phyloP scores from a whole-genome alignment of 2,888 invertebrate species.

The Acrocera orbiculus region DNA sequence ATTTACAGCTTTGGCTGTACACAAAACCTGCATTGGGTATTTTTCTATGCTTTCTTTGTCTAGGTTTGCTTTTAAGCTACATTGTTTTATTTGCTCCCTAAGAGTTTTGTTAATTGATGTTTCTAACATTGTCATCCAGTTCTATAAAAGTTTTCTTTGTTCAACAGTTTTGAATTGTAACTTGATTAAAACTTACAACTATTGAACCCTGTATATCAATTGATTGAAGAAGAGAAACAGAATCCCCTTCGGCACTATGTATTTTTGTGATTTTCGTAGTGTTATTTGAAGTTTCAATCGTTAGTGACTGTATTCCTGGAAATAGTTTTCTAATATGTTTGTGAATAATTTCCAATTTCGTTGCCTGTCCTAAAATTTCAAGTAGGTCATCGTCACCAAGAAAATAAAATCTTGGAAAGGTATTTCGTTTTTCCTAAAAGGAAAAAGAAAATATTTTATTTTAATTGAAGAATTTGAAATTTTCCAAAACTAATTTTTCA shows the following conservation, averaged over 20 bases:
- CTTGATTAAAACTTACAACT: constrained; percentile 17
- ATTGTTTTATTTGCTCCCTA: constrained; percentile 42
- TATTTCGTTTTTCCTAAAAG: constrained; percentile 71
- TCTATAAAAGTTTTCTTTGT: constrained; percentile 14
- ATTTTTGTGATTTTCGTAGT: constrained; percentile 30
- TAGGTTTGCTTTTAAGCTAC: constrained; percentile 32
- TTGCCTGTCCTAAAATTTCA: constrained; percentile 85
- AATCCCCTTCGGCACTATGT: constrained; percentile 33
- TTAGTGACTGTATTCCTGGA: constrained; percentile 68
- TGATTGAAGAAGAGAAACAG: constrained; percentile 18
- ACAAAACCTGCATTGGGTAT: constrained; percentile 52
- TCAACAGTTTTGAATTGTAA: neutral
- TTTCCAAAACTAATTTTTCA: too few relatives aligned
- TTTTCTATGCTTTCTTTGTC: constrained; percentile 33
- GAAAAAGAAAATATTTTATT: constrained; percentile 3
- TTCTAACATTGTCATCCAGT: constrained; percentile 44
- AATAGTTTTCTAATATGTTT: constrained; percentile 91
- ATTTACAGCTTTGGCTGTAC: constrained; percentile 64
- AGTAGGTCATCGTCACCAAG: constrained; percentile 94
- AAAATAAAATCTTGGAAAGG: constrained; percentile 92
- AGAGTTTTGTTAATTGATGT: constrained; percentile 65
- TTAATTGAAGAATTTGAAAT: constrained; percentile 3
- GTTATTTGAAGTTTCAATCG: constrained; percentile 36
- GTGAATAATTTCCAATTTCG: constrained; percentile 78
- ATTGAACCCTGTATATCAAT: constrained; percentile 27